Base-by-base conservation (phyloP, 2,113 vertebrate genomes). In the Otus sunia region DNA sequence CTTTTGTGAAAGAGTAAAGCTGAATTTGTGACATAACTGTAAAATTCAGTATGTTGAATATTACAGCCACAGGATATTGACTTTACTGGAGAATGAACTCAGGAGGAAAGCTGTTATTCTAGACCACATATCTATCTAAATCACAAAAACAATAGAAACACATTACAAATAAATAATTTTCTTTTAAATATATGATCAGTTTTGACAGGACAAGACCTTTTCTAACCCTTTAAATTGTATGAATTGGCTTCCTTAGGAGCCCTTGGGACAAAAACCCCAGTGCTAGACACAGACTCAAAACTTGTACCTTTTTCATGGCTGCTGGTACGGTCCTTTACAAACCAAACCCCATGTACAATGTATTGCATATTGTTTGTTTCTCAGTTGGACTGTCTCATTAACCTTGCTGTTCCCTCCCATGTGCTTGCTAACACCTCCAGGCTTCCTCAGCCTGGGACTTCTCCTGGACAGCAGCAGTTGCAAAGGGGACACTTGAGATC, bases 171-270 rank as follows among this genome's bases (percentile, higher is more conserved):
- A 95, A 96, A 84, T 39, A 3, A 27, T 62, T 2, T 32, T 66
- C 83, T 94, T 91, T 52, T 2, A 79, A 88, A 93, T 29, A 53
- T 52, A 32, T 92, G 52, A 81, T 92, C 59, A 80, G 71, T 81
- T 95, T 95, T 97, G 34, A 74, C 36, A 23, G 43, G 36, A 82
- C 62, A 95, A 77, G 66, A 79, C 23, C 12, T 69, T 81, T 89
- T 72, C 50, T 68, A 76, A 36, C 8, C 30, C 50, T 95, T 86
- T 90, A 94, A 95, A 66, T 92, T 95, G 6, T 34, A 50, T 95
- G 72, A 92, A 89, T 47, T 90, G 30, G 23, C 74, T 96, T 97
- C 36, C n/a, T 72, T 96, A 77, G 87, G 63, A 96, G 67, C 30
- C 25, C 67, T 92, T 76, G 92, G 72, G 77, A 91, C 64, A 88